Evolutionary conservation across 2,113 vertebrate genomes (phyloP).

Genomic region (Paradoxurus hermaphroditus): DNA sequence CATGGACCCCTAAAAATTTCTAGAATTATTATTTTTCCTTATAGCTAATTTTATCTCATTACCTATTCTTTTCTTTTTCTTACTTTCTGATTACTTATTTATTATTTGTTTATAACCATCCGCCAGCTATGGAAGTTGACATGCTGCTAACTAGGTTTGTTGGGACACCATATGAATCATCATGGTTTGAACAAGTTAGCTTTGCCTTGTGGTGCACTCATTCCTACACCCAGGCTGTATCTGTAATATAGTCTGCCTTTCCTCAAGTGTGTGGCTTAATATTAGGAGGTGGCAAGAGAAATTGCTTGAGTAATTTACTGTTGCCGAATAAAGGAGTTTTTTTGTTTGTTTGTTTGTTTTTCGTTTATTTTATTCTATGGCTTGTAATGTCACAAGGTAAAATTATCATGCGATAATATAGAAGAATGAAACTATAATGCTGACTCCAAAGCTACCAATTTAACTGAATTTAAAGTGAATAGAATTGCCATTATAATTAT

Average conservation of each 20-base stretch:
- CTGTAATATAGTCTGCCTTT: background rate
- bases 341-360: background rate
- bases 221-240: too few relatives aligned
- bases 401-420: conserved; percentile 60
- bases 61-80: background rate
- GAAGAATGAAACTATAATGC: conserved; percentile 70
- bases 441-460: conserved; percentile 58
- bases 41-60: background rate
- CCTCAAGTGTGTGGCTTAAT: background rate
- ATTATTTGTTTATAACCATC: background rate
- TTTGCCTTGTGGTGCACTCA: background rate
- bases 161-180: background rate
- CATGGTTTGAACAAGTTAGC: background rate
- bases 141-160: background rate
- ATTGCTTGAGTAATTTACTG: background rate
- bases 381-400: conserved; percentile 72
- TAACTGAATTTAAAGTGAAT: conserved; percentile 47
- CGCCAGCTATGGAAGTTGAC: background rate
- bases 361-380: conserved; percentile 40
- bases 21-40: background rate
- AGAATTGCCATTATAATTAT: conserved; percentile 7
- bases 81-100: background rate
- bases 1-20: background rate
- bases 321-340: background rate
- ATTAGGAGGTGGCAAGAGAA: background rate